Conservation (phyloP, 2,797 vertebrate genomes). For the Coregonus suidteri region DNA sequence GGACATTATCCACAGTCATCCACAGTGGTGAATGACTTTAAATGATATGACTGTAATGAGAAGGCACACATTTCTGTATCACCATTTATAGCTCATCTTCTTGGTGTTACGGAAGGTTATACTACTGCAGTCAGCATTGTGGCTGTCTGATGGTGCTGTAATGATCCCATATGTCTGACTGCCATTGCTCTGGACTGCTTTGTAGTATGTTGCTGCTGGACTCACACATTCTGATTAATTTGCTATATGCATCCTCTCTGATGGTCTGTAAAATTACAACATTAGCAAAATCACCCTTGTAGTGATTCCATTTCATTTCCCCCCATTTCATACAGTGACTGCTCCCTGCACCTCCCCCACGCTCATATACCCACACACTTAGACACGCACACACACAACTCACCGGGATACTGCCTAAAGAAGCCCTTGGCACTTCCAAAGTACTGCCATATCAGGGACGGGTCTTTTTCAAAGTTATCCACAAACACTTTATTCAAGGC, state of each 20-base stretch:
- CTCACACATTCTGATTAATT: conserved; percentile 74
- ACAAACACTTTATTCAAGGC: conserved; percentile 98
- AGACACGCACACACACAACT: conserved; percentile 42
- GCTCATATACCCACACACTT: not conserved
- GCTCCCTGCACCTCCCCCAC: conserved; percentile 45
- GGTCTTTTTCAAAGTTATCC: conserved; percentile 94
- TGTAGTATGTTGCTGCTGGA: conserved; percentile 26
- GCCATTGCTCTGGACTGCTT: conserved; percentile 30
- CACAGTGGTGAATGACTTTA: not conserved
- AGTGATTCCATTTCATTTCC: conserved; percentile 72
- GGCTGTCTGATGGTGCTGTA: conserved; percentile 38
- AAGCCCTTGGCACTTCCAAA: conserved; percentile 98
- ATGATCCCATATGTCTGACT: conserved; percentile 37
- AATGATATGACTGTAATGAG: not conserved
- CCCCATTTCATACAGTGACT: conserved; percentile 49
- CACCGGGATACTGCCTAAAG: conserved; percentile 96
- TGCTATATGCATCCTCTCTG: conserved; percentile 72
- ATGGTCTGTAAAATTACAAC: conserved; percentile 80
- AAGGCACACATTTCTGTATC: not conserved
- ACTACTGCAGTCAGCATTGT: conserved; percentile 27
- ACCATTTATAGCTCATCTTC: conserved; percentile 21
- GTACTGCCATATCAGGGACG: conserved; percentile 96
- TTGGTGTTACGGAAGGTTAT: conserved; percentile 1
- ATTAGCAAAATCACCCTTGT: conserved; percentile 76
- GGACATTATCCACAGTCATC: not conserved